A percentile compares a stretch with the other conserved stretches of the same genome.
These are phyloP conservation scores for Acanthiza pusilla DNA, from an alignment of 2,797 vertebrate genomes.

Conservation along the genomic window DNA sequence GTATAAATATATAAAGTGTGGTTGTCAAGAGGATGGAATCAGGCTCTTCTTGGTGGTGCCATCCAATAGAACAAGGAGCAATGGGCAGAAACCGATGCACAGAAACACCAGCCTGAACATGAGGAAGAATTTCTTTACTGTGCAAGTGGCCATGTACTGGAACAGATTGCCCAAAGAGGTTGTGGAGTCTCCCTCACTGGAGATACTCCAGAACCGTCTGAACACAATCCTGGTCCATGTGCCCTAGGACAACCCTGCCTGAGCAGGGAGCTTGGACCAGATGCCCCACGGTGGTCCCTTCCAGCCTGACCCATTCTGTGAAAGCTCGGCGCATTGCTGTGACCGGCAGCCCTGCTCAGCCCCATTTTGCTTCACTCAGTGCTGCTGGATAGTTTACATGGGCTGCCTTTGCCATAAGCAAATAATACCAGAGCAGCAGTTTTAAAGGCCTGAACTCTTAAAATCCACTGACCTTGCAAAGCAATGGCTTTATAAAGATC, in stretches of 20 bases:
- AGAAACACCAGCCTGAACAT: background rate
- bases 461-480: background rate
- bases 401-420: rapidly evolving
- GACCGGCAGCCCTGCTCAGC: rapidly evolving
- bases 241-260: background rate
- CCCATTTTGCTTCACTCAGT: background rate
- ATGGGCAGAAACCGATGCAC: background rate
- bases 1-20: background rate
- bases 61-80: background rate
- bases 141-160: background rate
- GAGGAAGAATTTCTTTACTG: background rate
- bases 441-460: background rate
- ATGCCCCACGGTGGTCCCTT: background rate
- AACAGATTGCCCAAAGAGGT: background rate
- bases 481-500: background rate
- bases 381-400: rapidly evolving
- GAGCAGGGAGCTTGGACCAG: background rate
- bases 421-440: background rate
- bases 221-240: background rate
- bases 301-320: background rate
- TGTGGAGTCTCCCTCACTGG: background rate
- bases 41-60: background rate
- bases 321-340: rapidly evolving
- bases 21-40: background rate
- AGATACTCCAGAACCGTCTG: rapidly evolving